Percentiles rank a stretch among this genome's conserved stretches.
Evolutionary conservation across 2,113 vertebrate genomes (phyloP).

Genomic region (Eretmochelys imbricata): DNA sequence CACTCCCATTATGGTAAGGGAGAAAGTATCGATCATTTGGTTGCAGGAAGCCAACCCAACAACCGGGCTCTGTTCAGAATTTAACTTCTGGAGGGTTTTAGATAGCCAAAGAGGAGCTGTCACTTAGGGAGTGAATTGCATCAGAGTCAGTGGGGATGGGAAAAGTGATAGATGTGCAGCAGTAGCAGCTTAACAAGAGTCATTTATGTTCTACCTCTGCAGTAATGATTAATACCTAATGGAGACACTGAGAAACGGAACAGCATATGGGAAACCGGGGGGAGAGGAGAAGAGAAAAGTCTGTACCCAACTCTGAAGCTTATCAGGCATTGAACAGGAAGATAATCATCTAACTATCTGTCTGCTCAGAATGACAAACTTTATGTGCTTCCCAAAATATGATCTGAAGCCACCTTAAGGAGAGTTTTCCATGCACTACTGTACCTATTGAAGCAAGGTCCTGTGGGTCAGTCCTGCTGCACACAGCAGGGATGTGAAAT

Average conservation of each 20-base stretch:
- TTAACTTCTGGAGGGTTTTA: constrained; percentile 66
- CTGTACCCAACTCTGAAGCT: neutral
- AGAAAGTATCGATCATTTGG: constrained; percentile 72
- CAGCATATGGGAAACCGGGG: neutral
- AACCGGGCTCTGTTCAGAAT: constrained; percentile 39
- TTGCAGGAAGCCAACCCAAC: constrained; percentile 55
- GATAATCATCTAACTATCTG: neutral
- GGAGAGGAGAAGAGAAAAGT: neutral
- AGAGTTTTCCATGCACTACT: neutral
- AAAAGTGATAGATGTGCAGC: neutral
- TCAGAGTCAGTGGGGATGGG: neutral
- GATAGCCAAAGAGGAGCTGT: neutral
- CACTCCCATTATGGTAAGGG: constrained; percentile 67
- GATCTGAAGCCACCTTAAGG: neutral
- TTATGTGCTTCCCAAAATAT: rapidly evolving
- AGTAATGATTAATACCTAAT: neutral
- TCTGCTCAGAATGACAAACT: neutral
- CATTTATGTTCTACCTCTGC: neutral
- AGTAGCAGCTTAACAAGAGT: neutral
- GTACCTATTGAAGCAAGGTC: neutral
- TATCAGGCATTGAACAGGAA: rapidly evolving
- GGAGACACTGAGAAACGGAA: neutral
- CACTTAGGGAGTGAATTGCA: neutral
- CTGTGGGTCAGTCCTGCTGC: rapidly evolving
- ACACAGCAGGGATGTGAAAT: rapidly evolving